Base-by-base conservation (phyloP, 2,888 invertebrate species). In the Pseudoips prasinana region DNA sequence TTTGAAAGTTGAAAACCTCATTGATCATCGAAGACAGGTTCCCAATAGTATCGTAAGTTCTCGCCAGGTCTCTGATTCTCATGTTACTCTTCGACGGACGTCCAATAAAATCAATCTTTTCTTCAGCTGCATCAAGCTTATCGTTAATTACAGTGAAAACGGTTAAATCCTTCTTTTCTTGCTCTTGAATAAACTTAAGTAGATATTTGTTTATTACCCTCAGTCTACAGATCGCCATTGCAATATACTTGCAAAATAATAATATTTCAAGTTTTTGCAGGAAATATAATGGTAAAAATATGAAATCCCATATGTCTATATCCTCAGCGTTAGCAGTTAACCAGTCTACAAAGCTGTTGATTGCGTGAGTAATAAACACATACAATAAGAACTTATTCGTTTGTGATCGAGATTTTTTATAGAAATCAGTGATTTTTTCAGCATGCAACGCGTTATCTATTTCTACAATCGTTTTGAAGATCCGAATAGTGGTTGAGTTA, bases 1-100 rank as follows among this genome's bases (percentile, higher is more conserved):
- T 72, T 45, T 75, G 73, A 9, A 72, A 75, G 40, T 81, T 77
- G 39, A 72, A 82, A 14, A 72, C 50, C 5, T 64, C 42, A 29
- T 79, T 82, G 11, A 80, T 60, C 34, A 67, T 43, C 2, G 23
- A 38, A 41, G 69, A 72, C 10, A 65, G 54, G 18, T 67, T 67
- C 0, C 80, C 81, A 18, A 80, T 68, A 1, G 51, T 46, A 30
- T 73, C 67, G 29, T 76, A 81, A 8, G 65, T 65, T 1, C 49
- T 42, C 0, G 74, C 73, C 19, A 83, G 52, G 7, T 71, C 69
- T 9, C 64, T 57, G 25, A 82, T 68, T 50, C 71, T 73, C 36
- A 53, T 58, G 25, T 69, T 72, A 3, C 42, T 59, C 2, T 54
- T 22, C 8, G 69, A 58, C 1, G 65, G 44, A n/a, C 44, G 52